These are phyloP conservation scores for Apodemus speciosus DNA, from an alignment of 2,113 vertebrate genomes.

Conservation along the genomic window DNA sequence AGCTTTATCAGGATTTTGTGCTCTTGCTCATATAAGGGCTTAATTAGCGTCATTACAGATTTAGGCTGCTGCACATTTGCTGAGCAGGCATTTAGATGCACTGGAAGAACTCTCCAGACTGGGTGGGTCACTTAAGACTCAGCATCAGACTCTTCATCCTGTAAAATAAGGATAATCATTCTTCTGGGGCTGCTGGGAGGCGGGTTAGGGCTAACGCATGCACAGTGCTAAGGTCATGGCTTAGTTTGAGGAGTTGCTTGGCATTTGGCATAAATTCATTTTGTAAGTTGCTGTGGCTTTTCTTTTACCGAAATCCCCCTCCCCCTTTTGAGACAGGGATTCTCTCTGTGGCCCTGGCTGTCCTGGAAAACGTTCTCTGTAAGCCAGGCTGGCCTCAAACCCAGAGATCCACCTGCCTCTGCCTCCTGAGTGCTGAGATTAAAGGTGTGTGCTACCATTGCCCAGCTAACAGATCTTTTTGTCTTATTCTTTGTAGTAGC, in stretches of 20 bases:
- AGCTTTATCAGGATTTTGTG: slow-evolving; percentile 65
- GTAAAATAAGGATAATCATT: slow-evolving; percentile 39
- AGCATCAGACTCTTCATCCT: slow-evolving; percentile 43
- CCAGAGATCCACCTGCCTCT: not conserved
- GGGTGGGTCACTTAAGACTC: slow-evolving; percentile 8
- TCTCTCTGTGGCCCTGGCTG: not conserved
- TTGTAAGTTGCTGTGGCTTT: slow-evolving; percentile 23
- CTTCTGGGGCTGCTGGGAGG: not conserved
- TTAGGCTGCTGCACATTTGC: slow-evolving; percentile 48
- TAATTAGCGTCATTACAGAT: slow-evolving; percentile 68
- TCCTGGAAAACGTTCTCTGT: not conserved
- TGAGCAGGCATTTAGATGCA: slow-evolving; percentile 52
- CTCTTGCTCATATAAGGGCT: slow-evolving; percentile 57
- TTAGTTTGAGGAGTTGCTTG: slow-evolving; percentile 34
- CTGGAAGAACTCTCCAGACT: slow-evolving; percentile 25
- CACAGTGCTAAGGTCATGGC: not conserved
- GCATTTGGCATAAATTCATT: slow-evolving; percentile 11
- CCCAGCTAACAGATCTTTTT: slow-evolving; percentile 9
- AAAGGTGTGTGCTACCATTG: not conserved
- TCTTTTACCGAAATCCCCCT: not conserved
- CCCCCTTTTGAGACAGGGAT: not conserved
- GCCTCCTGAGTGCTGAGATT: not conserved
- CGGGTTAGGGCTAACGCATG: not conserved
- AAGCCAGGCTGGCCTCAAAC: not conserved
- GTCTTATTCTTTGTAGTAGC: slow-evolving; percentile 52